Conservation (phyloP, 2,113 vertebrate genomes). For the Takifugu bimaculatus region DNA sequence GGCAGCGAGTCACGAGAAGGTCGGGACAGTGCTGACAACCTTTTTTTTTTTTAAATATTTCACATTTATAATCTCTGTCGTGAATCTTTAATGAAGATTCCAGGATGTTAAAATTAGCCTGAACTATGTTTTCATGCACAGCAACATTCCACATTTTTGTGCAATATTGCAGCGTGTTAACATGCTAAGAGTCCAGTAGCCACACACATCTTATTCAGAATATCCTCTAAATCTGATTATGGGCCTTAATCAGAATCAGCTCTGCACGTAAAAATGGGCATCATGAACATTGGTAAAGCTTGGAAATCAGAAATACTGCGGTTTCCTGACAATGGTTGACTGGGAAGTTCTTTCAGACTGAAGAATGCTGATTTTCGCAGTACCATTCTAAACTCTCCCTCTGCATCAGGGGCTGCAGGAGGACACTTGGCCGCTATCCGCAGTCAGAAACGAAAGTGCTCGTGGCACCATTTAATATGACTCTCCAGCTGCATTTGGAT, state of each 20-base stretch:
- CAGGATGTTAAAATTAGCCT: slow-evolving; percentile 33
- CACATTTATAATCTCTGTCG: not conserved
- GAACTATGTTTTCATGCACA: not conserved
- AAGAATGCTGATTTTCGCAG: not conserved
- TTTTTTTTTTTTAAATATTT: not conserved
- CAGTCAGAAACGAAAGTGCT: slow-evolving; percentile 53
- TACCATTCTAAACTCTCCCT: slow-evolving; percentile 11
- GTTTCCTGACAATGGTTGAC: too few relatives aligned
- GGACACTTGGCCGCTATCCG: slow-evolving; percentile 33
- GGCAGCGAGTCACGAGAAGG: slow-evolving; percentile 22
- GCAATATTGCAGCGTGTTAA: too few relatives aligned
- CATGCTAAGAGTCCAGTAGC: too few relatives aligned
- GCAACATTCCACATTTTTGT: too few relatives aligned
- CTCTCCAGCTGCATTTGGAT: slow-evolving; percentile 35
- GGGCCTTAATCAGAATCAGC: too few relatives aligned
- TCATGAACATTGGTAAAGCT: too few relatives aligned
- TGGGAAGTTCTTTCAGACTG: too few relatives aligned
- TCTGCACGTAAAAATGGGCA: too few relatives aligned
- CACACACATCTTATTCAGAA: too few relatives aligned
- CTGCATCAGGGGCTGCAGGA: slow-evolving; percentile 37
- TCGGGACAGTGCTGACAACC: slow-evolving; percentile 5
- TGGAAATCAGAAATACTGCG: too few relatives aligned
- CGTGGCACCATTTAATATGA: slow-evolving; percentile 46
- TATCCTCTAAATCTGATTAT: too few relatives aligned
- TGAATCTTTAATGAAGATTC: slow-evolving; percentile 42